phyloP scores from a whole-genome alignment of 2,797 vertebrate species.

The Diglossa cyanea region DNA sequence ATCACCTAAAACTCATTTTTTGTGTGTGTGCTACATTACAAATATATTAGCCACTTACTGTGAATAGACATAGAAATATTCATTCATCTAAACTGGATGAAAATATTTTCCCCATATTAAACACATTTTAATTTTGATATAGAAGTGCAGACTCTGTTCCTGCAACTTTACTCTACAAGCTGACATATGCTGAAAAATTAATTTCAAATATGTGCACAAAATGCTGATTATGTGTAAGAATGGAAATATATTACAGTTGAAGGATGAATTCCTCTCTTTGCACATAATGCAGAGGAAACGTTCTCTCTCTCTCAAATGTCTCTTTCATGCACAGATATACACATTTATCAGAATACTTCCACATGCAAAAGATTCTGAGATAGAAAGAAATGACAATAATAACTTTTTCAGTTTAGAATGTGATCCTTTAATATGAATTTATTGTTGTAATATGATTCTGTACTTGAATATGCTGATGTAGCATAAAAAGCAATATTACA shows the following conservation, averaged over 20 bases:
- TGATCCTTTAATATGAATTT: neutral
- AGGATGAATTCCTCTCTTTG: neutral
- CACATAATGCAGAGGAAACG: neutral
- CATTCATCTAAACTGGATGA: neutral
- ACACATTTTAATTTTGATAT: neutral
- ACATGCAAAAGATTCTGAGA: neutral
- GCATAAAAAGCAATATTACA: neutral
- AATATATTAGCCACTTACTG: neutral
- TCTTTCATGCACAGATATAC: neutral
- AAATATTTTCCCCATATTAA: conserved; percentile 4
- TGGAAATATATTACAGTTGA: neutral
- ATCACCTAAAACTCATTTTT: neutral
- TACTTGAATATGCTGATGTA: neutral
- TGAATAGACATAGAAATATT: neutral
- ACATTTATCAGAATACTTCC: neutral
- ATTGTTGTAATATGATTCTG: neutral
- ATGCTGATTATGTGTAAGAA: neutral
- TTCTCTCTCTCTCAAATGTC: neutral
- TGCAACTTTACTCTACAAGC: neutral
- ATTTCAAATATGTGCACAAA: conserved; percentile 9
- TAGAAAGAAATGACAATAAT: conserved; percentile 3
- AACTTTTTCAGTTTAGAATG: neutral
- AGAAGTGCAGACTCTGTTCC: neutral
- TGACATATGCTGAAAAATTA: neutral
- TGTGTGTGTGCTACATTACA: neutral